Evolutionary conservation across 2,113 vertebrate genomes (phyloP).

Genomic region (Brevimyrus niger): DNA sequence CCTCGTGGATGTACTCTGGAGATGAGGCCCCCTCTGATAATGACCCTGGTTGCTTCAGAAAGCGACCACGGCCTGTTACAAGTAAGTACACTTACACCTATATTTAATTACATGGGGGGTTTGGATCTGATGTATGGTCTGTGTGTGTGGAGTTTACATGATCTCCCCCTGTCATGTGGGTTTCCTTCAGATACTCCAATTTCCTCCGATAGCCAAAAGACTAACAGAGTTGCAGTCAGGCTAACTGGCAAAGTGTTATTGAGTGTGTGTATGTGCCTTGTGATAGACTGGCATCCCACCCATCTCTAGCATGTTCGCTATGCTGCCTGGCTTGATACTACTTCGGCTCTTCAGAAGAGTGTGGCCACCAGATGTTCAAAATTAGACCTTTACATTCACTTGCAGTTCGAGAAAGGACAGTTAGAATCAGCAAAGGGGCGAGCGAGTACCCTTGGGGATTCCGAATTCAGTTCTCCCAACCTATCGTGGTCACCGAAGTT

Average conservation of each 20-base stretch:
- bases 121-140: neutral
- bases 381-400: neutral
- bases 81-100: slow-evolving; percentile 49
- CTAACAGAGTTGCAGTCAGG: neutral
- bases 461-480: slow-evolving; percentile 85
- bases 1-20: slow-evolving; percentile 79
- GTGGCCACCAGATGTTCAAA: neutral
- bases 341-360: neutral
- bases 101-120: neutral
- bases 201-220: neutral
- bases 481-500: slow-evolving; percentile 84
- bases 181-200: neutral
- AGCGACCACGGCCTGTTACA: slow-evolving; percentile 63
- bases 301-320: neutral
- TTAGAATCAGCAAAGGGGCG: slow-evolving; percentile 72
- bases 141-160: neutral
- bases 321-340: neutral
- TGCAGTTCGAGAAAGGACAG: slow-evolving; percentile 77
- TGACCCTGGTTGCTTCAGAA: slow-evolving; percentile 61
- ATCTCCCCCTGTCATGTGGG: neutral
- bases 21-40: slow-evolving; percentile 59
- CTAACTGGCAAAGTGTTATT: neutral
- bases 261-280: neutral
- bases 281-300: neutral
- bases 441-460: slow-evolving; percentile 88